phyloP scores from a whole-genome alignment of 2,888 invertebrate species.

The Tanytarsus gracilentus region DNA sequence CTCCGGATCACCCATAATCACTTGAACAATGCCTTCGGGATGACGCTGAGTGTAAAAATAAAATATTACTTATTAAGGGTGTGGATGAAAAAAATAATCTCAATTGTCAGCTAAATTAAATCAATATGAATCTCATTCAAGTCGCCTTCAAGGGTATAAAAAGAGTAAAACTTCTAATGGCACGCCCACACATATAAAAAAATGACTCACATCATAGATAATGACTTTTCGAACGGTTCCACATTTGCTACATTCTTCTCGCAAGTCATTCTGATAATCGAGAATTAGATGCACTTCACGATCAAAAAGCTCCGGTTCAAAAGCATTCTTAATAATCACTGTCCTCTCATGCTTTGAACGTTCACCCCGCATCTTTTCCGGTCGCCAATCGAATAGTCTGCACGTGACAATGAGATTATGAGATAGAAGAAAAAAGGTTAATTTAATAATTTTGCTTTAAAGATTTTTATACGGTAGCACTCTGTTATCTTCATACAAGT shows the following conservation, averaged over 20 bases:
- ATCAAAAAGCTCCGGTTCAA: constrained; percentile 81
- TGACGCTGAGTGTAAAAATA: constrained; percentile 54
- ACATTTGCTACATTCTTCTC: constrained; percentile 81
- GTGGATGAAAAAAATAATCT: too few relatives aligned
- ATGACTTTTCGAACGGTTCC: constrained; percentile 87
- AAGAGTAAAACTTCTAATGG: too few relatives aligned
- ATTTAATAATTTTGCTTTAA: too few relatives aligned
- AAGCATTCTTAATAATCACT: constrained; percentile 89
- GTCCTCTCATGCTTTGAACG: constrained; percentile 80
- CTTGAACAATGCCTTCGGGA: constrained; percentile 88
- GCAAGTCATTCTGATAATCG: constrained; percentile 83
- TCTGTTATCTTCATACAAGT: too few relatives aligned
- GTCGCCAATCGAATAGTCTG: constrained; percentile 91
- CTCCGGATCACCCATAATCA: constrained; percentile 82
- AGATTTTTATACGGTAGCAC: too few relatives aligned
- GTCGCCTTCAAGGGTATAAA: too few relatives aligned
- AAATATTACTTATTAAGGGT: too few relatives aligned
- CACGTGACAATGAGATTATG: constrained; percentile 30
- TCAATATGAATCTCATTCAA: too few relatives aligned
- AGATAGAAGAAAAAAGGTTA: too few relatives aligned
- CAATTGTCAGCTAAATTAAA: too few relatives aligned
- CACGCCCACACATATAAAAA: too few relatives aligned
- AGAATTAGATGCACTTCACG: constrained; percentile 78
- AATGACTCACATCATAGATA: constrained; percentile 75
- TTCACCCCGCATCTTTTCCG: constrained; percentile 81